Evolutionary conservation across 2,113 vertebrate species (phyloP).

Genomic region (Eublepharis macularius): DNA sequence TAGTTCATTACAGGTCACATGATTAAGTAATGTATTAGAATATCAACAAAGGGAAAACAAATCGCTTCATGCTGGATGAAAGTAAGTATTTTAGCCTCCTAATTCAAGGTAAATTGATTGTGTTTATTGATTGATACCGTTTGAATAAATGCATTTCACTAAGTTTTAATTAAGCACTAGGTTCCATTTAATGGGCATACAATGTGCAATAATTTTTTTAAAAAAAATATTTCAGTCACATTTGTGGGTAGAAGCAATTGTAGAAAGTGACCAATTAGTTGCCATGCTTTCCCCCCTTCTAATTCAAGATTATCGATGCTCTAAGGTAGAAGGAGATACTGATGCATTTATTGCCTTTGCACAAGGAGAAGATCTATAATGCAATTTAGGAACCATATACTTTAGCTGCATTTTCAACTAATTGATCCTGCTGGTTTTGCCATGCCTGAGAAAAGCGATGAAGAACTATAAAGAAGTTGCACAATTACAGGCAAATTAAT

Average conservation of each 20-base stretch:
- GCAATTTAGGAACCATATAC: slow-evolving; percentile 53
- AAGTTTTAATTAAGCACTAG: slow-evolving; percentile 59
- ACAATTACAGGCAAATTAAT: slow-evolving; percentile 61
- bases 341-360: slow-evolving; percentile 55
- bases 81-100: slow-evolving; percentile 22
- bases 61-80: slow-evolving; percentile 22
- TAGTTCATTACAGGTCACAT: background rate
- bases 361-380: slow-evolving; percentile 52
- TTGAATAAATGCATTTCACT: slow-evolving; percentile 45
- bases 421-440: slow-evolving; percentile 56
- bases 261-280: slow-evolving; percentile 45
- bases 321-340: slow-evolving; percentile 47
- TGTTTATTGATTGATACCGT: slow-evolving; percentile 51
- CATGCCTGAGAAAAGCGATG: slow-evolving; percentile 40
- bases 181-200: slow-evolving; percentile 45
- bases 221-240: slow-evolving; percentile 52
- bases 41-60: slow-evolving; percentile 37
- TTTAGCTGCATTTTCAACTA: slow-evolving; percentile 53
- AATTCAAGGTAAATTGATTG: slow-evolving; percentile 53
- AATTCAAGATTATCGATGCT: slow-evolving; percentile 60
- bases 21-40: background rate
- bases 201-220: slow-evolving; percentile 35
- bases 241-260: slow-evolving; percentile 38
- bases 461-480: slow-evolving; percentile 39
- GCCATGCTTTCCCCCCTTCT: slow-evolving; percentile 40